phyloP scores from a whole-genome alignment of 1,140 invertebrate genomes.

The Aphaenogaster rudis region DNA sequence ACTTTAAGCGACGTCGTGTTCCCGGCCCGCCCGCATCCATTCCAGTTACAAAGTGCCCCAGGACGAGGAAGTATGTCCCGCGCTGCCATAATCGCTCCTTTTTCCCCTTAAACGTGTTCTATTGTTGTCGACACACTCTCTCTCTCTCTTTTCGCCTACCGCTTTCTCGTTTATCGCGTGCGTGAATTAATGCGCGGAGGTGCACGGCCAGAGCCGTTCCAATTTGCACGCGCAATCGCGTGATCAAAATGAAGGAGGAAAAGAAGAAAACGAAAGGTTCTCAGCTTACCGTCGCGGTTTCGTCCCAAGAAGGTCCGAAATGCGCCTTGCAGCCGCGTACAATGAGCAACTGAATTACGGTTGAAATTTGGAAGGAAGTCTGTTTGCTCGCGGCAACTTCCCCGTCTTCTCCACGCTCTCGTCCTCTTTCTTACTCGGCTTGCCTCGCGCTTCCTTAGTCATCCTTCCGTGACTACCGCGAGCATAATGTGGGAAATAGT shows the following conservation, averaged over 20 bases:
- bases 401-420: background rate
- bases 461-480: slow-evolving; percentile 56
- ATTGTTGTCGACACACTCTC: slow-evolving; percentile 60
- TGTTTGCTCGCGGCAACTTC: slow-evolving; percentile 55
- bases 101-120: slow-evolving; percentile 68
- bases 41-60: slow-evolving; percentile 74
- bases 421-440: slow-evolving; percentile 36
- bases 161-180: slow-evolving; percentile 12
- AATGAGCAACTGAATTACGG: slow-evolving; percentile 40
- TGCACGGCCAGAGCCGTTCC: background rate
- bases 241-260: background rate
- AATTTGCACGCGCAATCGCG: slow-evolving; percentile 3
- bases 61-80: slow-evolving; percentile 67
- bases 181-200: slow-evolving; percentile 26
- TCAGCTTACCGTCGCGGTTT: background rate
- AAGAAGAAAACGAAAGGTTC: background rate
- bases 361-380: slow-evolving; percentile 56
- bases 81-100: slow-evolving; percentile 71
- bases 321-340: background rate
- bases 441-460: slow-evolving; percentile 44
- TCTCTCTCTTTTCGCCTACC: slow-evolving; percentile 39
- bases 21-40: slow-evolving; percentile 73
- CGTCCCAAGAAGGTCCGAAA: background rate
- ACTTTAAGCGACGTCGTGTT: slow-evolving; percentile 75
- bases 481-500: slow-evolving; percentile 70